phyloP scores from a whole-genome alignment of 2,888 invertebrate species.

The Drosophila setosimentum region DNA sequence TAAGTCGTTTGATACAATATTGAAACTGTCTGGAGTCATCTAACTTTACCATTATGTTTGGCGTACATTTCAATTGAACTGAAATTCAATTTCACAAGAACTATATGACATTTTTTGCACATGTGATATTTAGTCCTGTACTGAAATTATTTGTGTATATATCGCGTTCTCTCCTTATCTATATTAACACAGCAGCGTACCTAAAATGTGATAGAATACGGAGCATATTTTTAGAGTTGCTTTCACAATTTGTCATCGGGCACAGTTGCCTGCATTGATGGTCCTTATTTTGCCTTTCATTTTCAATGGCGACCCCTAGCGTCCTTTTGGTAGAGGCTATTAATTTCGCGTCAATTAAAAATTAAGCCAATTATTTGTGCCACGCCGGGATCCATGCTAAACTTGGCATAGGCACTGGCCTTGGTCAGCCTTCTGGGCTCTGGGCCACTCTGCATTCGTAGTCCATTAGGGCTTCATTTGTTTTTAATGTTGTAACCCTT shows the following conservation, averaged over 20 bases:
- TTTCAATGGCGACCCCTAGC: conserved; percentile 39
- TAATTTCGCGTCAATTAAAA: conserved; percentile 82
- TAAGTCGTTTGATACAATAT: conserved; percentile 25
- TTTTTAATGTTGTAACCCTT: conserved; percentile 80
- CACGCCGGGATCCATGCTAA: conserved; percentile 47
- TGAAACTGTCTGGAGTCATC: conserved; percentile 22
- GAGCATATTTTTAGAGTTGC: conserved; percentile 22
- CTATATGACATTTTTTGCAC: not conserved
- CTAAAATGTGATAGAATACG: conserved; percentile 3
- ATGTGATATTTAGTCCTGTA: not conserved
- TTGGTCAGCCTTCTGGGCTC: conserved; percentile 37
- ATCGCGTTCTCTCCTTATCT: not conserved
- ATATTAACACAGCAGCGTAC: not conserved
- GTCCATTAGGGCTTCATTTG: conserved; percentile 81
- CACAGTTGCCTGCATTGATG: conserved; percentile 19
- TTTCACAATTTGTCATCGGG: conserved; percentile 64
- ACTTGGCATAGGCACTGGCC: conserved; percentile 30
- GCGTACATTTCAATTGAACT: conserved; percentile 22
- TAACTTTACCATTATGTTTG: conserved; percentile 32
- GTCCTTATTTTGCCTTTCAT: conserved; percentile 27
- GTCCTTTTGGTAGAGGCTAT: conserved; percentile 64
- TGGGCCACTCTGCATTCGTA: conserved; percentile 52
- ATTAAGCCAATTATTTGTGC: conserved; percentile 82
- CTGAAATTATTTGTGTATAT: not conserved
- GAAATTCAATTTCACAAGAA: conserved; percentile 36